phyloP scores from a whole-genome alignment of 1,140 invertebrate genomes.

The Orius laevigatus region DNA sequence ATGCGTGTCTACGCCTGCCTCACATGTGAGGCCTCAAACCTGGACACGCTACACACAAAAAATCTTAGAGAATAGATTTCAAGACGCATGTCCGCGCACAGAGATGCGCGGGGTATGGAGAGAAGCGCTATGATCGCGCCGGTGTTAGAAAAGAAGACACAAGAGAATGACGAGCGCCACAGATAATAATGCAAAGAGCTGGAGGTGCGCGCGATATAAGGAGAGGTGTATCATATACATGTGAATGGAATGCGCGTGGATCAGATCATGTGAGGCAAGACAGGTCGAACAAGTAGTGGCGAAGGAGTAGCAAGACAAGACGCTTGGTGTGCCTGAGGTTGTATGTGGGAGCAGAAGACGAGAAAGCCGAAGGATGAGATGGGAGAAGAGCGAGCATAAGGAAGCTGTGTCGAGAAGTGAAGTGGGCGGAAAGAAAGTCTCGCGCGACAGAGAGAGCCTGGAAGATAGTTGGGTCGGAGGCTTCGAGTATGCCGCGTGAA shows the following conservation, averaged over 20 bases:
- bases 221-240: neutral
- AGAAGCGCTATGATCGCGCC: neutral
- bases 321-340: neutral
- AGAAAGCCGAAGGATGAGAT: constrained; percentile 12
- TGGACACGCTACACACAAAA: constrained; percentile 4
- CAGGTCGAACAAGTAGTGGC: too few species aligned
- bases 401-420: too few species aligned
- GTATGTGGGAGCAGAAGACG: constrained; percentile 4
- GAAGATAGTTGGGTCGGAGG: too few species aligned
- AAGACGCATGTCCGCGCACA: neutral
- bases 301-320: constrained; percentile 5
- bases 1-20: constrained; percentile 9
- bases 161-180: constrained; percentile 1
- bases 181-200: neutral
- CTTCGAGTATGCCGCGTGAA: too few species aligned
- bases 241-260: constrained; percentile 15
- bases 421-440: too few species aligned
- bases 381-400: too few species aligned
- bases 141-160: constrained; percentile 4
- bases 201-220: constrained; percentile 1
- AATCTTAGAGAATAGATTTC: constrained; percentile 3
- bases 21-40: constrained; percentile 12
- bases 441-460: too few species aligned
- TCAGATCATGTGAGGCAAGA: constrained; percentile 8
- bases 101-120: constrained; percentile 4